These are phyloP conservation scores for Rhagophthalmus giganteus DNA, from an alignment of 2,888 invertebrate species.

Conservation along the genomic window DNA sequence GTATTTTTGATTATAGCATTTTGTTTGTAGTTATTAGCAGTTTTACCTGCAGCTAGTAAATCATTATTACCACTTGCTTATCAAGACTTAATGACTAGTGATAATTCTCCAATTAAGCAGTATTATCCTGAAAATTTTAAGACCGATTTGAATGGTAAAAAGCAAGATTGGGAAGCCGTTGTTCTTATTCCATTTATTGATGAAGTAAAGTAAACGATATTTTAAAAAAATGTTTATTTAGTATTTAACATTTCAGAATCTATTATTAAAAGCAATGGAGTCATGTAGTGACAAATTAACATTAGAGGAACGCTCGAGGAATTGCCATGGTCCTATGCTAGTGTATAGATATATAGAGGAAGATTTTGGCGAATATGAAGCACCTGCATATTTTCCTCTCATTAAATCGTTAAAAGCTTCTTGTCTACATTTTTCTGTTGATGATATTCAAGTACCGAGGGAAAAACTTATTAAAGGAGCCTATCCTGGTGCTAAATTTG, in stretches of 20 bases:
- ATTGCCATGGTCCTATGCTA: conserved; percentile 85
- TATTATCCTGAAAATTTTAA: conserved; percentile 91
- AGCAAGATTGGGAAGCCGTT: conserved; percentile 95
- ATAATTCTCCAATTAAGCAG: conserved; percentile 79
- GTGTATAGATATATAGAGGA: conserved; percentile 68
- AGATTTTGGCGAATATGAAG: conserved; percentile 61
- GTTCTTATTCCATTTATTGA: conserved; percentile 93
- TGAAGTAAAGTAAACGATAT: conserved; percentile 60
- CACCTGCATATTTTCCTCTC: conserved; percentile 67
- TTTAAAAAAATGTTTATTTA: conserved; percentile 3
- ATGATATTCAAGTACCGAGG: conserved; percentile 63
- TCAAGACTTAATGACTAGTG: conserved; percentile 75
- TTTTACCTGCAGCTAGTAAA: conserved; percentile 85
- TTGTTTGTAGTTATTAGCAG: conserved; percentile 71
- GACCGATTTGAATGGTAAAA: conserved; percentile 94
- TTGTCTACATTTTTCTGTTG: conserved; percentile 57
- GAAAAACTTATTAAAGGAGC: conserved; percentile 69
- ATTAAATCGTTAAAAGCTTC: conserved; percentile 63
- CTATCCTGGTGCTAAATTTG: conserved; percentile 66
- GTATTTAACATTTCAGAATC: conserved; percentile 54
- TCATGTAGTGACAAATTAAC: conserved; percentile 68
- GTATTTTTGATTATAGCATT: conserved; percentile 4
- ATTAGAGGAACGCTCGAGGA: conserved; percentile 72
- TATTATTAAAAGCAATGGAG: conserved; percentile 76
- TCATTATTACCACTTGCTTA: conserved; percentile 75